Conservation (phyloP, 2,113 vertebrate species). For the Oriolus oriolus region DNA sequence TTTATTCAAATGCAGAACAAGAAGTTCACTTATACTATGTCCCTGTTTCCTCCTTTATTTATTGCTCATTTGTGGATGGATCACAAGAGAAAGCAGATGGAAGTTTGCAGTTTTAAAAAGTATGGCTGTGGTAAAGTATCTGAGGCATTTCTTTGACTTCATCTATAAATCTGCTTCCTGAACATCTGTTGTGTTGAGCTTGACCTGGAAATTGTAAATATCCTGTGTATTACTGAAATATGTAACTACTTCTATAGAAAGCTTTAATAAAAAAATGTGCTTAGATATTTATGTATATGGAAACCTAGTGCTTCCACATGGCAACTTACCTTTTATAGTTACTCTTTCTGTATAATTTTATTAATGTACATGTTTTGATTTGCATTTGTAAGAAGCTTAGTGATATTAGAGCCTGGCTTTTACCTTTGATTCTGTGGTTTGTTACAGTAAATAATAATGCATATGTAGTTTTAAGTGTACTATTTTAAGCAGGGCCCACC, state of each 20-base stretch:
- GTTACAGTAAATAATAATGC: neutral
- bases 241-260: slow-evolving; percentile 33
- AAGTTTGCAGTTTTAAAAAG: neutral
- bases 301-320: neutral
- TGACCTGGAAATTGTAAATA: slow-evolving; percentile 63
- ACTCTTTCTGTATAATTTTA: neutral
- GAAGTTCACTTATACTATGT: neutral
- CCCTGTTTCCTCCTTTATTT: neutral
- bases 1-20: neutral
- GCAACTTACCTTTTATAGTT: neutral
- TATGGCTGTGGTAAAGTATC: neutral
- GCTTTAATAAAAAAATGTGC: neutral
- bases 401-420: neutral
- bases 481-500: neutral
- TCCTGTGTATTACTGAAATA: slow-evolving; percentile 57
- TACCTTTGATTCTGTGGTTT: neutral
- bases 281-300: neutral
- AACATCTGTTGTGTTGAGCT: slow-evolving; percentile 48
- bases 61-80: neutral
- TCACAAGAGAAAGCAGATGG: slow-evolving; percentile 22
- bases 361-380: neutral
- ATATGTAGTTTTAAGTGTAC: neutral
- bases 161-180: slow-evolving; percentile 55
- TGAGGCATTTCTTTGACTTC: slow-evolving; percentile 49
- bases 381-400: neutral